phyloP scores from a whole-genome alignment of 2,888 invertebrate genomes.

The Bugula neritina region DNA sequence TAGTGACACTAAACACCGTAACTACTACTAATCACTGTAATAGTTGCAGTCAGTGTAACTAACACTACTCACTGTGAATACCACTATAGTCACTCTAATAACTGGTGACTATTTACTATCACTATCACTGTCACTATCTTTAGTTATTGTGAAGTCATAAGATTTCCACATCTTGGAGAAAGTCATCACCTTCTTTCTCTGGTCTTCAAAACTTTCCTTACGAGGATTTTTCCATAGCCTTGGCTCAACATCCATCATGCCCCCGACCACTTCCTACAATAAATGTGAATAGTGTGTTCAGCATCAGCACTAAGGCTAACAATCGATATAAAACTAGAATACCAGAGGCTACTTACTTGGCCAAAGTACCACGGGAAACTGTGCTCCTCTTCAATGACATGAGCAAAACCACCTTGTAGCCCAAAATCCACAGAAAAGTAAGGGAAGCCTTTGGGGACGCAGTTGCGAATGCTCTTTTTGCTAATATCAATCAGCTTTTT shows the following conservation, averaged over 20 bases:
- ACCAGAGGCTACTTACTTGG: conserved; percentile 67
- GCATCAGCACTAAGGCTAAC: too few relatives aligned
- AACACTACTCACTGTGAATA: too few relatives aligned
- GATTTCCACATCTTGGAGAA: conserved; percentile 52
- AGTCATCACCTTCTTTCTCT: conserved; percentile 66
- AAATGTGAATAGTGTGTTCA: too few relatives aligned
- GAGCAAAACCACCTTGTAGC: conserved; percentile 80
- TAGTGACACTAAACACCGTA: too few relatives aligned
- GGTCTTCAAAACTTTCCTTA: conserved; percentile 68
- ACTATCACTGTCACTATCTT: conserved; percentile 15
- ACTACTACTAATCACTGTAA: too few relatives aligned
- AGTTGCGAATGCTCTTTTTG: conserved; percentile 64
- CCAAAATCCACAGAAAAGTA: conserved; percentile 94
- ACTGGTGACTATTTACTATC: too few relatives aligned
- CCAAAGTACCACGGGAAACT: conserved; percentile 83
- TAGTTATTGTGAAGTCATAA: conserved; percentile 35
- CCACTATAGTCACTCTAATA: too few relatives aligned
- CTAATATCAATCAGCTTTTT: conserved; percentile 79
- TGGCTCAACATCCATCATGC: conserved; percentile 83
- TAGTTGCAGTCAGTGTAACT: too few relatives aligned
- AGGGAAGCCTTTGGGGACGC: conserved; percentile 80
- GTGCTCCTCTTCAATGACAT: conserved; percentile 89
- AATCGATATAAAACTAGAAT: too few relatives aligned
- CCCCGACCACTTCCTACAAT: conserved; percentile 77
- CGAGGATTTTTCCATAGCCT: conserved; percentile 77